Base-by-base conservation (phyloP, 2,113 vertebrate species). In the Cynopterus brachyotis region DNA sequence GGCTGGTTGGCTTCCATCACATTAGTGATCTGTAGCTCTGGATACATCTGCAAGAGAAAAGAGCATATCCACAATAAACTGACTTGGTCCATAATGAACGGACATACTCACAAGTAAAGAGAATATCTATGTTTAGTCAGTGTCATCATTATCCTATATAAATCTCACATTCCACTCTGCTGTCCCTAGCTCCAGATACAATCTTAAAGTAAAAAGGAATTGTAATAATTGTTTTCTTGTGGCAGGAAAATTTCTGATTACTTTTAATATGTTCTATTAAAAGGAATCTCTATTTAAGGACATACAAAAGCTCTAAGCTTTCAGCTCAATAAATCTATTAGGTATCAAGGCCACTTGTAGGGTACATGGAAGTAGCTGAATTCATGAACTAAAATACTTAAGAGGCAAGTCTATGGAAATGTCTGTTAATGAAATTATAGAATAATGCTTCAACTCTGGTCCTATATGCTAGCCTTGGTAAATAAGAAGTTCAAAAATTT, bases 21-120 rank as follows among this genome's bases (percentile, higher is more conserved):
- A 0, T 99, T 99, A 1, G 99, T 99, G 96, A 99, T 99, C 98
- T 99, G 99, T n/a, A 99, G 99, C 89, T 99, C 99, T 66, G 99
- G 99, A 95, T 99, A 99, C 98, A 99, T 99, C 99, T 99, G 98
- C 88, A 75, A 69, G 93, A 2, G 80, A 64, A 89, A 92, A 70
- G 66, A 28, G 72, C 19, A 89, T 13, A 87, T 0, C 1, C 35
- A 30, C 12, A 6, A 55, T 64, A 17, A 50, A 24, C 2, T 2
- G 40, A 8, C 28, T 55, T 55, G n/a, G 37, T 50, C 70, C 64
- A 3, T 9, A 62, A 70, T 2, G 60, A 16, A 59, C 1, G 15
- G 37, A 28, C 19, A 37, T 1, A 1, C 24, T 15, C 17, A 8
- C 40, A 79, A 67, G 16, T 5, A 6, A 87, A 50, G 81, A 3